Percentiles rank a stretch among this genome's conserved stretches.
Conservation (phyloP, 2,888 invertebrate genomes). For the Imbricaverruca yamaguchii region DNA sequence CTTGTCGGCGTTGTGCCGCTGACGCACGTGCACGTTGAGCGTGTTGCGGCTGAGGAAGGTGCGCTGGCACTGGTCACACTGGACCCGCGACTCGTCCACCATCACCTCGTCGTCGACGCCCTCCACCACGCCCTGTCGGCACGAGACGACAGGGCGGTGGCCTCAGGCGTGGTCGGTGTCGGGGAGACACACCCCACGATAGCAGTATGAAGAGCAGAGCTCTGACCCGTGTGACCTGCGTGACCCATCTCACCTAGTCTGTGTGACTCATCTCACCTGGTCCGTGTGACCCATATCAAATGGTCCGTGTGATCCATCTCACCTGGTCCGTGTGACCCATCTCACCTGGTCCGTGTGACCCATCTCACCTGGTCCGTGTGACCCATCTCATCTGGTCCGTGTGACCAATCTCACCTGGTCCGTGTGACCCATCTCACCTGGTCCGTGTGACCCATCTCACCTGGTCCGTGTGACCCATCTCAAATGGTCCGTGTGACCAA, state of each 20-base stretch:
- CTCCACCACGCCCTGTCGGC: slow-evolving; percentile 1
- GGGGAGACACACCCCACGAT: too few species aligned
- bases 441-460: neutral
- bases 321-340: neutral
- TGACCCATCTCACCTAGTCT: too few species aligned
- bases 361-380: neutral
- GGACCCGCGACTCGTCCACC: neutral
- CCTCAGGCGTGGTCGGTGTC: too few species aligned
- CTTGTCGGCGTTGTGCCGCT: slow-evolving; percentile 44
- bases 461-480: slow-evolving; percentile 34
- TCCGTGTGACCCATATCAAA: too few species aligned
- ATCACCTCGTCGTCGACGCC: neutral
- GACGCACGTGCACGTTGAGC: neutral
- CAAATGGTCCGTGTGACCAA: too few species aligned
- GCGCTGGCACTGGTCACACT: neutral
- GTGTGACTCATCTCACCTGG: too few species aligned
- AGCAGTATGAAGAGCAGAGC: too few species aligned
- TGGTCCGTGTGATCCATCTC: too few species aligned
- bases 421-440: neutral
- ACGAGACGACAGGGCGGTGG: neutral
- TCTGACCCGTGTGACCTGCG: too few species aligned
- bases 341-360: neutral
- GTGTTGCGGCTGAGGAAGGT: neutral
- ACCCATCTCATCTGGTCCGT: too few species aligned
- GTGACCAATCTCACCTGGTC: too few species aligned